Conservation (phyloP, 2,113 vertebrate species). For the Chloropsis hardwickii region DNA sequence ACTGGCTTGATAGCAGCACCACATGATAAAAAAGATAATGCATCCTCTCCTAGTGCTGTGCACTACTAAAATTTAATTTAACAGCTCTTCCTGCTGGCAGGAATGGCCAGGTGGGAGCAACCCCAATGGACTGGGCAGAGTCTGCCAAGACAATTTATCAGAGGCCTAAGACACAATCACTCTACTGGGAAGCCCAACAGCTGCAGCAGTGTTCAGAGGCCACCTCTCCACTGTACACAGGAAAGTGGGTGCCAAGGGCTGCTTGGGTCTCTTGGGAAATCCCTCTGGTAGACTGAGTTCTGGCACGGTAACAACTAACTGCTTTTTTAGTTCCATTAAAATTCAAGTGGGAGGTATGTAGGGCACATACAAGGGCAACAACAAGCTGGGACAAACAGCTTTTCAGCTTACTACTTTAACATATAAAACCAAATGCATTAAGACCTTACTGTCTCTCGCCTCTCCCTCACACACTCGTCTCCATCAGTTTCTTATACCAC, state of each 20-base stretch:
- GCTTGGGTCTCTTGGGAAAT: background rate
- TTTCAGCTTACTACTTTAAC: background rate
- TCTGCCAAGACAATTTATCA: background rate
- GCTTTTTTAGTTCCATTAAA: background rate
- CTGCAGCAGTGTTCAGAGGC: background rate
- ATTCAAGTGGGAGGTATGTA: background rate
- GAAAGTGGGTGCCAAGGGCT: background rate
- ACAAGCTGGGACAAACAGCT: background rate
- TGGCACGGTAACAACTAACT: background rate
- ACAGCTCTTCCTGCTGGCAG: background rate
- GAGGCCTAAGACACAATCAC: background rate
- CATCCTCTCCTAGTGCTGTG: background rate
- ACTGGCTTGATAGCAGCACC: background rate
- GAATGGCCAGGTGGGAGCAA: background rate
- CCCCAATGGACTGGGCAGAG: accelerated
- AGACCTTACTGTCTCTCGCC: background rate
- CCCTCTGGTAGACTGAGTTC: background rate
- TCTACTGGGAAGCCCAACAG: background rate
- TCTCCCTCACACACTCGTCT: background rate
- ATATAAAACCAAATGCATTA: background rate
- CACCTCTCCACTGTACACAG: background rate
- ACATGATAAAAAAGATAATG: background rate
- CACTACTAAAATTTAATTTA: background rate
- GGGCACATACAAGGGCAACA: background rate
- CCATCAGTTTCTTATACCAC: background rate